A percentile compares a stretch with the other conserved stretches of the same genome.
phyloP scores from a whole-genome alignment of 2,888 invertebrate genomes.

The Agrochola litura region DNA sequence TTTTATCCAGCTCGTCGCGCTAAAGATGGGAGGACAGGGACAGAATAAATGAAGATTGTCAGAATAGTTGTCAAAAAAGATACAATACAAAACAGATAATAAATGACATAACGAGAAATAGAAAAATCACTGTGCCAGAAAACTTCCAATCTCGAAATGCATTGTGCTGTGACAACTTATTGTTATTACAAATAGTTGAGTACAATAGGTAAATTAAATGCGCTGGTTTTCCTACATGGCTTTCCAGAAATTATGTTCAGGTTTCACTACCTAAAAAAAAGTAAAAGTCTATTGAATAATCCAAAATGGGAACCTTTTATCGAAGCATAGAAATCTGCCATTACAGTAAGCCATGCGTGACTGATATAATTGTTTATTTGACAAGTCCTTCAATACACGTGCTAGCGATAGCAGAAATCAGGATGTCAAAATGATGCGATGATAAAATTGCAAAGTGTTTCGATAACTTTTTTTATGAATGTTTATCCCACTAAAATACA shows the following conservation, averaged over 20 bases:
- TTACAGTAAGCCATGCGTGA: slow-evolving; percentile 27
- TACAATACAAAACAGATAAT: neutral
- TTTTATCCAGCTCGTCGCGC: neutral
- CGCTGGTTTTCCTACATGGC: neutral
- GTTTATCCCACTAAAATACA: neutral
- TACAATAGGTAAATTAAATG: neutral
- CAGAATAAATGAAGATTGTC: too few species aligned
- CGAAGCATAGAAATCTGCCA: slow-evolving; percentile 1
- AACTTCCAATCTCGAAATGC: neutral
- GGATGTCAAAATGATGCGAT: neutral
- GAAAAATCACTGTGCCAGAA: neutral
- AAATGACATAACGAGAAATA: neutral
- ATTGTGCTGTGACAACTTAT: neutral
- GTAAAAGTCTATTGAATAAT: neutral
- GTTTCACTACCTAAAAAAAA: neutral
- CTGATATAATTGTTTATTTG: slow-evolving; percentile 33
- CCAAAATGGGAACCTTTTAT: slow-evolving; percentile 13
- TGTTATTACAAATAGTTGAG: neutral
- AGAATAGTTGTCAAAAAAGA: too few species aligned
- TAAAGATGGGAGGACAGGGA: too few species aligned
- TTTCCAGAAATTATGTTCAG: neutral
- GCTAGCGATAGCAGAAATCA: neutral
- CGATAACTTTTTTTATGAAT: neutral
- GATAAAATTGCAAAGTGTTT: neutral
- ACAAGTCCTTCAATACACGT: slow-evolving; percentile 10